Percentiles rank a stretch among this genome's conserved stretches.
Conservation (phyloP, 1,140 invertebrate species). For the Stegodyphus mimosarum region DNA sequence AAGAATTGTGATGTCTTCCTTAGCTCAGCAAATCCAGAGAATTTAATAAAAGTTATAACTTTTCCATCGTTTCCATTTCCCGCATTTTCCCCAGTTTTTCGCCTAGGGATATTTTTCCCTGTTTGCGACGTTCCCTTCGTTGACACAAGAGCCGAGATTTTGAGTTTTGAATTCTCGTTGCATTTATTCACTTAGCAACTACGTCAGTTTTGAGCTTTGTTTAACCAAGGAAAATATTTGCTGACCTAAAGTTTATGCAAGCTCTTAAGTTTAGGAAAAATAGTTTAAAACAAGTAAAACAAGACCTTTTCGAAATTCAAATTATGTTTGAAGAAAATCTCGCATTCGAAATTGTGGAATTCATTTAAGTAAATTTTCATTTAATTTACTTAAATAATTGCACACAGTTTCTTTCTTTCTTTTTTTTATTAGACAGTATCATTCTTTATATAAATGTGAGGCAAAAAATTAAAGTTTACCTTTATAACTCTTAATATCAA, state of each 20-base stretch:
- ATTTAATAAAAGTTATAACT: conserved; percentile 13
- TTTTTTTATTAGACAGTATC: too few species aligned
- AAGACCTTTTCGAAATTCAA: background rate
- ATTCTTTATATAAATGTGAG: too few species aligned
- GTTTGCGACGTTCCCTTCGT: conserved; percentile 6
- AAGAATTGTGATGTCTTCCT: background rate
- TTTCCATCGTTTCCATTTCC: background rate
- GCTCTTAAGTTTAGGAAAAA: background rate
- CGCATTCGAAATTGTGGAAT: background rate
- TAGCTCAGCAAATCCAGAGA: background rate
- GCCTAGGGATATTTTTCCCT: background rate
- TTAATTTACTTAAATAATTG: too few species aligned
- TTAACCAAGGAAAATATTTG: conserved; percentile 12
- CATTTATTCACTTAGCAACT: conserved; percentile 16
- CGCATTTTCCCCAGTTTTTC: background rate
- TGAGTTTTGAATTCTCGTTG: background rate
- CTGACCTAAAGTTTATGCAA: background rate
- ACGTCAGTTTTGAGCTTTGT: background rate
- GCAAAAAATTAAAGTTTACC: too few species aligned
- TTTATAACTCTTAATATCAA: too few species aligned
- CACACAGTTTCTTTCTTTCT: too few species aligned
- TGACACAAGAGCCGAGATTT: background rate
- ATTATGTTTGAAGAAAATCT: conserved; percentile 1
- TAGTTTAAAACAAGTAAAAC: background rate
- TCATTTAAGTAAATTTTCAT: background rate